A percentile compares a stretch with the other conserved stretches of the same genome.
Conservation (phyloP, 1,140 invertebrate genomes). For the Heterodera carotae region DNA sequence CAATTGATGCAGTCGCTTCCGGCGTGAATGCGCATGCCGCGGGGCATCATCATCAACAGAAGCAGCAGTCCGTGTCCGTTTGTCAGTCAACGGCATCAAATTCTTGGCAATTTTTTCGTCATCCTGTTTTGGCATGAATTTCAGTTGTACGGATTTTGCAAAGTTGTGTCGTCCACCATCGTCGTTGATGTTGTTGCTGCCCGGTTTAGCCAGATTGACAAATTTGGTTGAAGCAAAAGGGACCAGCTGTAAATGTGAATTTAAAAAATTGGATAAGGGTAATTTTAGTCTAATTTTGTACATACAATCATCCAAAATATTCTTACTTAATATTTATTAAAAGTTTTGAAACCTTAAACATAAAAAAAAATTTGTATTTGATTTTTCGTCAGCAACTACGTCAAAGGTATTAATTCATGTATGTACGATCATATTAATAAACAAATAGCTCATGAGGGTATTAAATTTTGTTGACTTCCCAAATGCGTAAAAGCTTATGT, state of each 20-base stretch:
- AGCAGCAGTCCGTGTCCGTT: no score
- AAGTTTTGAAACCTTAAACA: neutral
- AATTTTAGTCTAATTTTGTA: neutral
- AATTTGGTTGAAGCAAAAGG: constrained; percentile 19
- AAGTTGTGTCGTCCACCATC: neutral
- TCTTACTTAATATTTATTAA: constrained; percentile 2
- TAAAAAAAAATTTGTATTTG: neutral
- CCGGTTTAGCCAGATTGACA: neutral
- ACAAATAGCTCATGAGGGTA: neutral
- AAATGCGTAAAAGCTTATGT: neutral
- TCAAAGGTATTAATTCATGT: no score
- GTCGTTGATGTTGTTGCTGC: neutral
- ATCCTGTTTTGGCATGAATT: neutral
- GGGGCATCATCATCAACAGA: neutral
- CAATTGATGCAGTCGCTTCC: constrained; percentile 16
- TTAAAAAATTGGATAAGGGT: no score
- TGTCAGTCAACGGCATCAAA: neutral
- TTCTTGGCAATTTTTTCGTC: neutral
- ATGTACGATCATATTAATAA: neutral
- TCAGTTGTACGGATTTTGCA: neutral
- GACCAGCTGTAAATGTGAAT: constrained; percentile 4
- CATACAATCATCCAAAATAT: no score
- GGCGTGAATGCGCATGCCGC: constrained; percentile 3
- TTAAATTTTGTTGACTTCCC: neutral
- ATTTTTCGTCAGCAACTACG: no score